A percentile compares a stretch with the other conserved stretches of the same genome.
Conservation (phyloP, 2,113 vertebrate genomes). For the Rousettus leschenaultii region DNA sequence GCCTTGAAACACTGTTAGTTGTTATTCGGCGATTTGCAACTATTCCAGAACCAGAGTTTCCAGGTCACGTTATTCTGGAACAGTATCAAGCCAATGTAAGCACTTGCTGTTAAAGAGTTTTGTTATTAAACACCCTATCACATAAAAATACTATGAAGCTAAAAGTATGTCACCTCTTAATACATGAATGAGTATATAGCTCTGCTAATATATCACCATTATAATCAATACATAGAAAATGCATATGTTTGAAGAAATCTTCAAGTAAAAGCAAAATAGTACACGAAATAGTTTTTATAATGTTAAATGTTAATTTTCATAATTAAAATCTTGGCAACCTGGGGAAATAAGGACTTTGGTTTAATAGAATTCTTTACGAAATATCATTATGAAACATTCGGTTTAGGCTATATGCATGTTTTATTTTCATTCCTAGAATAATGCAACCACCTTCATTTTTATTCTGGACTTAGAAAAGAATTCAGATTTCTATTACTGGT, state of each 20-base stretch:
- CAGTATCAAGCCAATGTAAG: slow-evolving; percentile 98
- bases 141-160: background rate
- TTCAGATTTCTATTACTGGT: background rate
- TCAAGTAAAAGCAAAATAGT: slow-evolving; percentile 27
- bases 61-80: slow-evolving; percentile 94
- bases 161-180: background rate
- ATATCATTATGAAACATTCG: background rate
- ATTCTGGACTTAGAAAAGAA: background rate
- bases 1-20: slow-evolving; percentile 89
- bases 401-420: background rate
- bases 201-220: background rate
- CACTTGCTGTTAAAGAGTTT: slow-evolving; percentile 10
- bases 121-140: background rate
- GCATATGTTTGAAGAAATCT: slow-evolving; percentile 1
- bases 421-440: background rate
- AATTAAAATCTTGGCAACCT: slow-evolving; percentile 28
- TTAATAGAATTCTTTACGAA: slow-evolving; percentile 1
- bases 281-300: background rate
- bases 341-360: background rate
- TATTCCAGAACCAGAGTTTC: slow-evolving; percentile 94
- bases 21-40: slow-evolving; percentile 90
- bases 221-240: background rate
- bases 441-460: background rate
- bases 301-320: background rate
- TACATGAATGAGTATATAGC: background rate